phyloP scores from a whole-genome alignment of 2,888 invertebrate genomes.

The Diachrysia chrysitis region DNA sequence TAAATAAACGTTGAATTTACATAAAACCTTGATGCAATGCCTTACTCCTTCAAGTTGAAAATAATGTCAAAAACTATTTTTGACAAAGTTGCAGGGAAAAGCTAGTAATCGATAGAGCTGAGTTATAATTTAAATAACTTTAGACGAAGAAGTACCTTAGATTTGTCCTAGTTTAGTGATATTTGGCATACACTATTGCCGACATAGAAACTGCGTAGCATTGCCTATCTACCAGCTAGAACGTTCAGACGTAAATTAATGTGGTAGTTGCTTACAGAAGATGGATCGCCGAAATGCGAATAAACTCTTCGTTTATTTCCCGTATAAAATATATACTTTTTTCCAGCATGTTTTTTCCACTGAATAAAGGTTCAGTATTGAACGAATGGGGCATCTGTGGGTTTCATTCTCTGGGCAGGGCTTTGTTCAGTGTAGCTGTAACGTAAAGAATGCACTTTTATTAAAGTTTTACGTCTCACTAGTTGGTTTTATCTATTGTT shows the following conservation, averaged over 20 bases:
- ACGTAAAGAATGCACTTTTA: slow-evolving; percentile 41
- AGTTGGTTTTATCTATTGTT: slow-evolving; percentile 29
- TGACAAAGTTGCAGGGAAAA: too few relatives aligned
- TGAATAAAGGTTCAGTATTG: slow-evolving; percentile 41
- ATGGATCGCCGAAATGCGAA: neutral
- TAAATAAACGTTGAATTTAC: too few relatives aligned
- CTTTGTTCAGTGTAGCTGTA: slow-evolving; percentile 38
- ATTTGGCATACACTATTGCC: too few relatives aligned
- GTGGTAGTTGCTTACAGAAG: neutral
- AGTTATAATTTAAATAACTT: too few relatives aligned
- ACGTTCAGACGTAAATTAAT: neutral
- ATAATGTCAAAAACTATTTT: too few relatives aligned
- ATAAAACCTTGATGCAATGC: too few relatives aligned
- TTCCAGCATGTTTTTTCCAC: slow-evolving; percentile 42
- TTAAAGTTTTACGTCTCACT: slow-evolving; percentile 42
- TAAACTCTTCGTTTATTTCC: neutral
- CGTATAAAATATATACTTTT: slow-evolving; percentile 20
- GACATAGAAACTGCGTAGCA: neutral
- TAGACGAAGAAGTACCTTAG: too few relatives aligned
- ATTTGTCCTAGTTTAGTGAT: too few relatives aligned
- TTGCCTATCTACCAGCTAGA: neutral
- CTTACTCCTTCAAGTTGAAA: too few relatives aligned
- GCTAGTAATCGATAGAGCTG: too few relatives aligned
- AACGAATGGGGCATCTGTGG: slow-evolving; percentile 41
- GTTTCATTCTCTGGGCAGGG: slow-evolving; percentile 33